phyloP scores from a whole-genome alignment of 1,140 invertebrate species.

The Micrasema longulum region DNA sequence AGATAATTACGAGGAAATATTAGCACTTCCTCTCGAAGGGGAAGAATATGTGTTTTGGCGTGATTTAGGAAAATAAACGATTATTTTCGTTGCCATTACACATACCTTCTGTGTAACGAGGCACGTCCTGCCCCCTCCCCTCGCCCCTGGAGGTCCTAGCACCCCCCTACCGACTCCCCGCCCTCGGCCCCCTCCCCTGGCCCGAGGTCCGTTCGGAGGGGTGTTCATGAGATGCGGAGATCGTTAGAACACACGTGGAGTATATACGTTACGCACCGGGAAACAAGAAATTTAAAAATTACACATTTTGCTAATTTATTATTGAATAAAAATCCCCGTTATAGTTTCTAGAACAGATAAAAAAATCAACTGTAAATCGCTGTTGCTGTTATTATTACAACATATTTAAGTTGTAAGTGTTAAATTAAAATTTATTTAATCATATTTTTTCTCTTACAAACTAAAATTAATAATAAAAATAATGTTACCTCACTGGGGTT shows the following conservation, averaged over 20 bases:
- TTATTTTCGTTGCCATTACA: conserved; percentile 54
- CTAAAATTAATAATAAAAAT: no score
- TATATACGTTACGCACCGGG: conserved; percentile 2
- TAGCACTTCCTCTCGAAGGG: conserved; percentile 27
- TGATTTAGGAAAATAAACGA: conserved; percentile 53
- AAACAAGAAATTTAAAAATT: no score
- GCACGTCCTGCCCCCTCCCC: conserved; percentile 46
- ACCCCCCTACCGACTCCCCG: conserved; percentile 1
- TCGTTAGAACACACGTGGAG: conserved; percentile 37
- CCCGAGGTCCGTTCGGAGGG: conserved; percentile 21
- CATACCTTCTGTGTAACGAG: conserved; percentile 53
- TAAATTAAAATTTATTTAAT: no score
- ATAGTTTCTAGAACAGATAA: no score
- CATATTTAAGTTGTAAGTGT: no score
- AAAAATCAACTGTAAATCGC: no score
- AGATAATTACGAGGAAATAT: conserved; percentile 36
- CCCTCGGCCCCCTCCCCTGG: not conserved
- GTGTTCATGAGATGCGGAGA: conserved; percentile 37
- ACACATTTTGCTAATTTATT: no score
- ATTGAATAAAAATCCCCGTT: no score
- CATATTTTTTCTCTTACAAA: no score
- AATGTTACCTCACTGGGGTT: no score
- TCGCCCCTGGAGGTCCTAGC: conserved; percentile 13
- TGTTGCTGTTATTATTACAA: no score
- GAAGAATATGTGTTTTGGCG: conserved; percentile 26